Base-by-base conservation (phyloP, 2,888 invertebrate species). In the Epirrita christyi region DNA sequence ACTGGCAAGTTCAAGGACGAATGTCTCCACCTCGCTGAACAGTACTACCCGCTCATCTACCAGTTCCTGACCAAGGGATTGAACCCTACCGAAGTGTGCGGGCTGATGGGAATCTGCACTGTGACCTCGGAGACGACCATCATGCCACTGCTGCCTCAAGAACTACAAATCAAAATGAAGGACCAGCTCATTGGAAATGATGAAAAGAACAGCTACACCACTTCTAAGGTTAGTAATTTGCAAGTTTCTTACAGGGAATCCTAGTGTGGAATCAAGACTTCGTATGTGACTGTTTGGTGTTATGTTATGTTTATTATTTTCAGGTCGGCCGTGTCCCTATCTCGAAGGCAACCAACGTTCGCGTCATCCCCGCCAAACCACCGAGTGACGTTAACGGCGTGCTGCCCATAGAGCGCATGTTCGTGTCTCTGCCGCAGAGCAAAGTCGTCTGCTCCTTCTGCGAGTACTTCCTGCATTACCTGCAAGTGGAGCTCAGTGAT, bases 11-110 rank as follows among this genome's bases (percentile, higher is more conserved):
- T 97, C 84, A 93, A 94, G 63, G 78, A 90, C 1, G 95, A 97
- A 92, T 98, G 98, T 75, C 85, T 94, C 1, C 93, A 94, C 57
- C 88, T 97, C 38, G 96, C 96, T 0, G 94, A 96, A 55, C 93
- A 97, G 72, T 98, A 97, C 83, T 97, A 96, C 75, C 92, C 94
- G 0, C 78, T 93, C 14, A 93, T 97, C 60, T 98, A 98, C 81
- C 81, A 93, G 36, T 95, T 93, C 70, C 85, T 98, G 6, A 93
- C 95, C 0, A 87, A 93, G 7, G 94, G 95, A 66, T 81, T 98
- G 64, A 93, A 97, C 74, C 93, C 95, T 0, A 93, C 94, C 43
- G 88, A 90, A n/a, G 82, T 96, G 0, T 98, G 98, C 76, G 81
- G 93, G 60, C 85, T 96, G 73, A 94, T 95, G 64, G 96, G 95